Percentiles rank a stretch among this genome's conserved stretches.
These are phyloP conservation scores for Hycleus phaleratus DNA, from an alignment of 1,140 invertebrate genomes.

Conservation along the genomic window DNA sequence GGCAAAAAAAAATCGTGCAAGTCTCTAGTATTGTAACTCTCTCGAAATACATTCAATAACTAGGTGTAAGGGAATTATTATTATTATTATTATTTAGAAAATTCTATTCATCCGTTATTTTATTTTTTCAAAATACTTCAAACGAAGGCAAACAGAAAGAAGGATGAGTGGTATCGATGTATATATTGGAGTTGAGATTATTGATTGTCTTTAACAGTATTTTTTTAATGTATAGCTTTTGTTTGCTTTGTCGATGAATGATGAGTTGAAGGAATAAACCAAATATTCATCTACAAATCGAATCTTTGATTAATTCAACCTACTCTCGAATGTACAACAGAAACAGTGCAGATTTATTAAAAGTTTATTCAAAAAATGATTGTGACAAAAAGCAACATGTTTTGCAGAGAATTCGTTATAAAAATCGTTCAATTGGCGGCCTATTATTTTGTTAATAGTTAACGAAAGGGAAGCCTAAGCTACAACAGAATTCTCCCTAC, in stretches of 20 bases:
- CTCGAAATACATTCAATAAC: conserved; percentile 35
- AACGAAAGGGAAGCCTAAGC: too few species aligned
- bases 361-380: too few species aligned
- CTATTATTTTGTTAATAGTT: too few species aligned
- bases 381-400: too few species aligned
- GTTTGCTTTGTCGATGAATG: conserved; percentile 32
- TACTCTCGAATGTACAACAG: too few species aligned
- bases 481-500: too few species aligned
- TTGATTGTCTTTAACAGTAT: conserved; percentile 31
- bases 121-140: too few species aligned
- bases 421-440: too few species aligned
- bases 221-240: conserved; percentile 38
- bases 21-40: conserved; percentile 15
- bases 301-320: too few species aligned
- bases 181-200: conserved; percentile 30
- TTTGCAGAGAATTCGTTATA: too few species aligned
- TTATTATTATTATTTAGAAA: conserved; percentile 10
- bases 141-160: conserved; percentile 9
- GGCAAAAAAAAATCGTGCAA: conserved; percentile 5
- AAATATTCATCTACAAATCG: not conserved
- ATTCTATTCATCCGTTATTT: too few species aligned
- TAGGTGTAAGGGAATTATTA: conserved; percentile 27
- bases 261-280: not conserved
- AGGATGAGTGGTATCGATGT: conserved; percentile 17
- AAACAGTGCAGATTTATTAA: too few species aligned